These are phyloP conservation scores for Hirtodrosophila confusa DNA, from an alignment of 2,888 invertebrate genomes.

Conservation along the genomic window DNA sequence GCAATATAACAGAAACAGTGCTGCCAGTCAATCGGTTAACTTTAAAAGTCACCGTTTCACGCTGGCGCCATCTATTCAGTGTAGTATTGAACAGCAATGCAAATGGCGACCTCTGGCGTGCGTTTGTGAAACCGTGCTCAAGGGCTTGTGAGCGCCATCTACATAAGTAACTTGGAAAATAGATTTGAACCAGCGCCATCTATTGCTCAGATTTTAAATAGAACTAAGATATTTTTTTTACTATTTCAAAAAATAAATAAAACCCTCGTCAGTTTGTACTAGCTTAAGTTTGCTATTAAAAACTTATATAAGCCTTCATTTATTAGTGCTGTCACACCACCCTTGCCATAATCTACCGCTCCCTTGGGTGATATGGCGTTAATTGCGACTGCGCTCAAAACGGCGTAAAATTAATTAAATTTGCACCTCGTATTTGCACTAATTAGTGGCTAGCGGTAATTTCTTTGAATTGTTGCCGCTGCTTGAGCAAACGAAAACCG, in stretches of 20 bases:
- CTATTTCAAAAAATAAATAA: too few species aligned
- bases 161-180: too few species aligned
- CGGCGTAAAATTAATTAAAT: conserved; percentile 78
- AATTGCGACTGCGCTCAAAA: conserved; percentile 49
- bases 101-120: not conserved
- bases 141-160: not conserved
- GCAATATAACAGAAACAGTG: not conserved
- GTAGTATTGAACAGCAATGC: fast-evolving
- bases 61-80: conserved; percentile 29
- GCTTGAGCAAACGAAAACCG: conserved; percentile 61
- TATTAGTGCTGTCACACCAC: too few species aligned
- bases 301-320: too few species aligned
- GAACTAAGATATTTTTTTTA: too few species aligned
- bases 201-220: too few species aligned
- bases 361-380: conserved; percentile 10
- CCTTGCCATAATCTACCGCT: not conserved
- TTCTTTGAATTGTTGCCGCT: conserved; percentile 70
- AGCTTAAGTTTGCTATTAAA: too few species aligned
- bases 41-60: not conserved
- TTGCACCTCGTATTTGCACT: conserved; percentile 69
- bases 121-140: fast-evolving
- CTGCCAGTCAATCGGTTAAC: not conserved
- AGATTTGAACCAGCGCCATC: too few species aligned
- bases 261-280: too few species aligned
- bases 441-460: conserved; percentile 73